Base-by-base conservation (phyloP, 1,140 invertebrate genomes). In the Procambarus clarkii region DNA sequence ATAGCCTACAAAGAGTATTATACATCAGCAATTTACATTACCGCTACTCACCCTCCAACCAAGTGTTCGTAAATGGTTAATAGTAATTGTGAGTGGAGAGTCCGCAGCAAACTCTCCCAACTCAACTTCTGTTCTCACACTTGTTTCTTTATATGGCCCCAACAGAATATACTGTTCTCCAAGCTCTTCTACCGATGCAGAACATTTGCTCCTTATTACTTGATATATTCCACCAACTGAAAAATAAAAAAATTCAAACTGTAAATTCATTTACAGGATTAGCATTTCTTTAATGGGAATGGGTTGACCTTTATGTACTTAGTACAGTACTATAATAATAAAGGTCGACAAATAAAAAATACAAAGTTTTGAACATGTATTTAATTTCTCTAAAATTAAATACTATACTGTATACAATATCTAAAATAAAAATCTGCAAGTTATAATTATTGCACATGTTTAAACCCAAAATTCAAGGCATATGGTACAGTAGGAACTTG, bases 181-280 rank as follows among this genome's bases (percentile, higher is more conserved):
- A 95, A 99, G 96, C 96, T 99, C 99, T 94, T 99, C 98, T 0
- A 98, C 98, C n/a, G 98, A 99, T 0, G 99, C 97, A 94, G 97
- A 98, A 7, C 99, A 98, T 95, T 99, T 99, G 2, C 98, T 99
- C 93, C 99, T 96, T 92, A 99, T 99, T 1, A 99, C 99, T 0
- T 99, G 99, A 94, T 99, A 99, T 94, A 99, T 99, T 78, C 98
- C 98, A 58, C 98, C 98, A 94, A 99, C 99, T 98, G 94, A 90
- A 95, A 95, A 88, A 94, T 94, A 93, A 82, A 24, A 69, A 69
- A 85, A 83, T 7, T 34, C 34, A 34, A 34, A 34, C 24, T 44
- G 21, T 69, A 71, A 34, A 34, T 34, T 34, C 34, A 34, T 34
- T 34, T 74, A 46, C 46, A n/a, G 5, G 13, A 21, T 1, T 21